Percentiles rank a stretch among this genome's conserved stretches.
Evolutionary conservation across 2,888 invertebrate species (phyloP).

Genomic region (Dendrolimus houi): DNA sequence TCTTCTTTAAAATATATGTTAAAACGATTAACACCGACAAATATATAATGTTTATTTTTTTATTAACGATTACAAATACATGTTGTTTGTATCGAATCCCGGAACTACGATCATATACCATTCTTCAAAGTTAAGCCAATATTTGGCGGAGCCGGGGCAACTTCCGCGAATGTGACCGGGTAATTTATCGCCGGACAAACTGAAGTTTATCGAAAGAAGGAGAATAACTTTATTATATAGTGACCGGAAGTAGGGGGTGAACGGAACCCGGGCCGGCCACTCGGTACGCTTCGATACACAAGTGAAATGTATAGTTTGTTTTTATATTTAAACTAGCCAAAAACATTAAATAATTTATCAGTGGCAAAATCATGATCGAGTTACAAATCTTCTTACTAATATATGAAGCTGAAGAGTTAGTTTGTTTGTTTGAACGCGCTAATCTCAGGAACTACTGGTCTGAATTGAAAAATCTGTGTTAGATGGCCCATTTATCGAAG

Average conservation of each 20-base stretch:
- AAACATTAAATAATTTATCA: too few species aligned
- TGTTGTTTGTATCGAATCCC: constrained; percentile 50
- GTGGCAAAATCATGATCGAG: too few species aligned
- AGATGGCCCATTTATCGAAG: too few species aligned
- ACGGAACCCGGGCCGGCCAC: constrained; percentile 21
- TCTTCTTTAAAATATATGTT: too few species aligned
- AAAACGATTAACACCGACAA: not conserved
- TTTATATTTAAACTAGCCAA: not conserved
- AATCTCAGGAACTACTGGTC: too few species aligned
- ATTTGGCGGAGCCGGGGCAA: constrained; percentile 53
- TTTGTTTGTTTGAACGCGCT: too few species aligned
- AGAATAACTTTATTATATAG: constrained; percentile 76
- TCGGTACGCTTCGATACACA: constrained; percentile 27
- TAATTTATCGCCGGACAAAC: constrained; percentile 73
- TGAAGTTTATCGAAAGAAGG: constrained; percentile 75
- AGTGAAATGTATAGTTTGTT: constrained; percentile 10
- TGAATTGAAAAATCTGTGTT: too few species aligned
- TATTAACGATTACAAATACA: not conserved
- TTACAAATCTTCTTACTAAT: too few species aligned
- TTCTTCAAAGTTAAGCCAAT: constrained; percentile 73
- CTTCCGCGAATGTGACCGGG: constrained; percentile 58
- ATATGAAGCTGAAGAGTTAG: too few species aligned
- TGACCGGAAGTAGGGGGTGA: constrained; percentile 64
- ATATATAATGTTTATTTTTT: not conserved
- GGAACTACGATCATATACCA: constrained; percentile 33